A percentile compares a stretch with the other conserved stretches of the same genome.
Conservation (phyloP, 92 coral and sea anemone genomes). For the Porites divaricata region DNA sequence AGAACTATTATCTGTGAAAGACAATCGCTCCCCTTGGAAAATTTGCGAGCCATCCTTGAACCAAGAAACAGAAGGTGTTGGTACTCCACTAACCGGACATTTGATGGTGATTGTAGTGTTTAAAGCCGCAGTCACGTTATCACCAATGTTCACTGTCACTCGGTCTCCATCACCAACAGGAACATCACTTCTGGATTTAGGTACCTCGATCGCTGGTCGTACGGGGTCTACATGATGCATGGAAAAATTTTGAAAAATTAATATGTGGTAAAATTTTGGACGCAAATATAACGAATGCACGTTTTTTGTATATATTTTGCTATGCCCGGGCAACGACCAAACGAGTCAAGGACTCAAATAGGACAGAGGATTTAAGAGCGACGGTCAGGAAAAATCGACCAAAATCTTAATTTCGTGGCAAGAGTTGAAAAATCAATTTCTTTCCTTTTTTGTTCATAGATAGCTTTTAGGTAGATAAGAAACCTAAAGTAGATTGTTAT, state of each 20-base stretch:
- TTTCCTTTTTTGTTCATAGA: no score
- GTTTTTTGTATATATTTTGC: no score
- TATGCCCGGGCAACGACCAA: background rate
- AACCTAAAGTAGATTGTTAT: no score
- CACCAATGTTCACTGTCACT: slow-evolving; percentile 57
- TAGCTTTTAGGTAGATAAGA: no score
- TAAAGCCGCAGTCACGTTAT: slow-evolving; percentile 63
- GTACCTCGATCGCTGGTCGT: slow-evolving; percentile 46
- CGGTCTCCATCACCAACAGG: slow-evolving; percentile 52
- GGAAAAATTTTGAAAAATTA: no score
- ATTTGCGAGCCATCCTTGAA: slow-evolving; percentile 51
- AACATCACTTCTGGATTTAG: slow-evolving; percentile 6
- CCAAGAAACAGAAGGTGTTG: slow-evolving; percentile 73
- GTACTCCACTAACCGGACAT: slow-evolving; percentile 80
- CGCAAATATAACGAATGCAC: background rate
- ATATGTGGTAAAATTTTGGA: background rate
- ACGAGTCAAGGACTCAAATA: background rate
- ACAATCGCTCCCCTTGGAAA: background rate
- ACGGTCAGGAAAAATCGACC: no score
- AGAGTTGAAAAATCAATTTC: no score
- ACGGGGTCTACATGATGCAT: background rate
- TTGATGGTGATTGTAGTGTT: slow-evolving; percentile 55
- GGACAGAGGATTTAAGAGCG: background rate
- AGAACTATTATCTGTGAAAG: slow-evolving; percentile 19
- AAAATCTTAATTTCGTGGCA: no score